phyloP scores from a whole-genome alignment of 2,888 invertebrate species.

The Drosophila melanocephala region DNA sequence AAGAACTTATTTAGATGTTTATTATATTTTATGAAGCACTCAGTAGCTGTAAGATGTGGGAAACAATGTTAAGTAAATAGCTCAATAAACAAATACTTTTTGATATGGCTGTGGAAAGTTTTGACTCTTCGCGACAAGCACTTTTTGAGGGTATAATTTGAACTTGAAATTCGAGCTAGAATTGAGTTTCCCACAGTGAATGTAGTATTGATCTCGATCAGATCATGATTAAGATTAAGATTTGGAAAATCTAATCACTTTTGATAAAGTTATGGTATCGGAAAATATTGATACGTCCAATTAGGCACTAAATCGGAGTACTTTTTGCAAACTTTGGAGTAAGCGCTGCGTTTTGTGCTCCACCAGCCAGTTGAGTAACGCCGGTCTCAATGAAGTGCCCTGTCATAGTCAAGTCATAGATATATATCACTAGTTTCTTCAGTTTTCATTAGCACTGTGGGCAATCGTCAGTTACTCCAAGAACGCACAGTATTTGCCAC shows the following conservation, averaged over 20 bases:
- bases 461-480: constrained; percentile 32
- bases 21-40: neutral
- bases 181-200: neutral
- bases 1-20: neutral
- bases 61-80: neutral
- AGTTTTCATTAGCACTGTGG: neutral
- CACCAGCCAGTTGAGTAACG: constrained; percentile 35
- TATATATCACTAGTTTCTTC: constrained; percentile 33
- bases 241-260: too few relatives aligned
- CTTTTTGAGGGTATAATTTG: accelerated
- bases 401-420: constrained; percentile 7
- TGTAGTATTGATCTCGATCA: too few relatives aligned
- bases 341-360: constrained; percentile 34
- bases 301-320: too few relatives aligned
- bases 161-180: neutral
- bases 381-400: neutral
- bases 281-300: too few relatives aligned
- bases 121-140: neutral
- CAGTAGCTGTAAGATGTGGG: neutral
- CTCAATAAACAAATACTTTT: neutral
- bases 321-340: constrained; percentile 2
- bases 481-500: neutral
- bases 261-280: too few relatives aligned
- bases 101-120: neutral
- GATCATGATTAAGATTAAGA: too few relatives aligned